phyloP scores from a whole-genome alignment of 1,140 invertebrate species.

The Zaprionus ghesquierei region DNA sequence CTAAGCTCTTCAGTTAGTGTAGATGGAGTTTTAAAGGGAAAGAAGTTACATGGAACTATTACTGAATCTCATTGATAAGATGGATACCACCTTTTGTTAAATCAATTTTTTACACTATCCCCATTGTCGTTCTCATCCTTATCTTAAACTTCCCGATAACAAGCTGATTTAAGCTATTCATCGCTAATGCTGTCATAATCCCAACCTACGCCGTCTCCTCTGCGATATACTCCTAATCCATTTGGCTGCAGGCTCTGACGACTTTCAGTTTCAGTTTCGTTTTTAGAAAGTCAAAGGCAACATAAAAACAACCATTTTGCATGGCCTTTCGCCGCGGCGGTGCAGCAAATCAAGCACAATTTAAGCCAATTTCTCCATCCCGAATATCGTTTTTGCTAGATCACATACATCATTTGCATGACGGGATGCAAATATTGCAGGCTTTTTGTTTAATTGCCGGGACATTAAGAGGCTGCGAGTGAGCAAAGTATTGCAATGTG shows the following conservation, averaged over 20 bases:
- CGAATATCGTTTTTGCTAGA: constrained; percentile 20
- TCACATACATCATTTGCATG: constrained; percentile 53
- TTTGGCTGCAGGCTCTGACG: constrained; percentile 9
- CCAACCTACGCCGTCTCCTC: background rate
- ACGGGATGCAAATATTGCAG: constrained; percentile 49
- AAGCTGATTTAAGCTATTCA: background rate
- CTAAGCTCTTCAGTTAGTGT: no score
- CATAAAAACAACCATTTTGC: constrained; percentile 13
- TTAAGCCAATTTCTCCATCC: constrained; percentile 55
- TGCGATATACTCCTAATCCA: no score
- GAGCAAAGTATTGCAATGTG: constrained; percentile 16
- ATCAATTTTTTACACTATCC: no score
- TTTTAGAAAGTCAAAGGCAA: constrained; percentile 53
- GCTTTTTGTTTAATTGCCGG: constrained; percentile 63
- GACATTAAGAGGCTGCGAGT: constrained; percentile 26
- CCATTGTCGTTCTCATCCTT: no score
- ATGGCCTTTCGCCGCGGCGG: constrained; percentile 52
- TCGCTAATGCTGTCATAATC: background rate
- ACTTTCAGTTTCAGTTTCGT: constrained; percentile 42
- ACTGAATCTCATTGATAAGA: background rate
- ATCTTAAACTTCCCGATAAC: constrained; percentile 6
- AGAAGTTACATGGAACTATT: no score
- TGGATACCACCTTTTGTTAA: no score
- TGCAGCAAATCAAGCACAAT: constrained; percentile 47
- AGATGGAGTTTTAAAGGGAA: no score